A percentile compares a stretch with the other conserved stretches of the same genome.
Evolutionary conservation across 2,113 vertebrate species (phyloP).

Genomic region (Chascanopsetta lugubris): DNA sequence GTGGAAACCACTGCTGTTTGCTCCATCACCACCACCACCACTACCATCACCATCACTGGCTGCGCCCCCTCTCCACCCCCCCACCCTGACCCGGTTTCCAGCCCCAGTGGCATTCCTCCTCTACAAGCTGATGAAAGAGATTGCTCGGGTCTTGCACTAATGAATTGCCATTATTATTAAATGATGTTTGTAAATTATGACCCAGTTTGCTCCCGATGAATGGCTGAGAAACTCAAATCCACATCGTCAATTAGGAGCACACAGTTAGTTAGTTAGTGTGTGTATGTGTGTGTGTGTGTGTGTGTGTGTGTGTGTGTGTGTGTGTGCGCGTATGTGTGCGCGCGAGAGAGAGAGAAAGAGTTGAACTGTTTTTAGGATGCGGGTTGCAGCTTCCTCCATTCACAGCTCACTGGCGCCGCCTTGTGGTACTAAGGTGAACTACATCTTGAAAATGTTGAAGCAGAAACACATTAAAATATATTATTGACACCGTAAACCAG

Average conservation of each 20-base stretch:
- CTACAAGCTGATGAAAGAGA: constrained; percentile 75
- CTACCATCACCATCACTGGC: too few relatives aligned
- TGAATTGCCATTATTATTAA: constrained; percentile 81
- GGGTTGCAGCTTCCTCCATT: constrained; percentile 27
- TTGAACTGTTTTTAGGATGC: constrained; percentile 25
- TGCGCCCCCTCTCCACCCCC: background rate
- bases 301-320: background rate
- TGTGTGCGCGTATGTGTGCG: too few relatives aligned
- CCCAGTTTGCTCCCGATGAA: constrained; percentile 72
- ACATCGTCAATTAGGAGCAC: constrained; percentile 64
- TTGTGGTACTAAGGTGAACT: constrained; percentile 52
- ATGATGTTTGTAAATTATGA: constrained; percentile 79
- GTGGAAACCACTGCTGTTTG: constrained; percentile 54
- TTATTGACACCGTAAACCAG: background rate
- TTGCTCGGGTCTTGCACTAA: constrained; percentile 74
- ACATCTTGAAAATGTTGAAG: background rate
- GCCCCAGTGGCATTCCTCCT: constrained; percentile 67
- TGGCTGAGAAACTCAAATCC: constrained; percentile 53
- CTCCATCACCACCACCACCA: too few relatives aligned
- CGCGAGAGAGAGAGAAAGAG: constrained; percentile 3
- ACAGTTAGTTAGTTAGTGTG: constrained; percentile 31
- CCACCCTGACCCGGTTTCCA: constrained; percentile 55
- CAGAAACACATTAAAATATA: background rate
- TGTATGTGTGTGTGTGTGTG: too few relatives aligned
- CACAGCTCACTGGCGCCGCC: constrained; percentile 66